phyloP scores from a whole-genome alignment of 2,888 invertebrate species.

The Zaprionus bogoriensis region DNA sequence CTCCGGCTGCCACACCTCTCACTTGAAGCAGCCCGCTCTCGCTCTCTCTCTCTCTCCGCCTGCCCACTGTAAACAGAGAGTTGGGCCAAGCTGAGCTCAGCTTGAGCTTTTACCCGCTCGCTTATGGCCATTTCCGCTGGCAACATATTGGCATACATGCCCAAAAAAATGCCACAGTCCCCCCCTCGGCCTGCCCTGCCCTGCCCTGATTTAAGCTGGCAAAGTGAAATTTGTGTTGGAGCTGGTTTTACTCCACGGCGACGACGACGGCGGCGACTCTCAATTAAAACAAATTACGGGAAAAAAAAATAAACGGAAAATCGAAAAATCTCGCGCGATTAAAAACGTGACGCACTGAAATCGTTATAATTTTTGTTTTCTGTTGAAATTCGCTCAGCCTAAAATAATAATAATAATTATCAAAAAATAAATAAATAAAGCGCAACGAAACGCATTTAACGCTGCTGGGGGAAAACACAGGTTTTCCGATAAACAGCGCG shows the following conservation, averaged over 20 bases:
- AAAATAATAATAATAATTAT: slow-evolving; percentile 10
- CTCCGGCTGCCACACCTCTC: slow-evolving; percentile 62
- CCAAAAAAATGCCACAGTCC: slow-evolving; percentile 47
- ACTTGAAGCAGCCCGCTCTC: not conserved
- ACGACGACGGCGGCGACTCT: slow-evolving; percentile 4
- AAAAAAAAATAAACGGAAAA: not conserved
- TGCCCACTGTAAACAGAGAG: slow-evolving; percentile 21
- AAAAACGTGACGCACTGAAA: slow-evolving; percentile 33
- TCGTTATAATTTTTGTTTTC: slow-evolving; percentile 32
- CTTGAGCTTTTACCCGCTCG: slow-evolving; percentile 54
- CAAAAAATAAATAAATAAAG: slow-evolving; percentile 9
- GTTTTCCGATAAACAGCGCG: not conserved
- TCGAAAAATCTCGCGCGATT: slow-evolving; percentile 19
- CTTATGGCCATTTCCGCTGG: slow-evolving; percentile 68
- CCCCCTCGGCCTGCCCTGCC: slow-evolving; percentile 7
- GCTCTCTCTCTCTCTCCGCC: slow-evolving; percentile 1
- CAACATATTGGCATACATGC: slow-evolving; percentile 71
- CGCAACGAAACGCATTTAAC: not conserved
- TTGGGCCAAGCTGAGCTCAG: slow-evolving; percentile 3
- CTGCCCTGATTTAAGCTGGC: slow-evolving; percentile 42
- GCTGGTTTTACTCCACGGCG: slow-evolving; percentile 32
- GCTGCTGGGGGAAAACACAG: not conserved
- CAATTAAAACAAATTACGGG: slow-evolving; percentile 21
- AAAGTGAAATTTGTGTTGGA: slow-evolving; percentile 66
- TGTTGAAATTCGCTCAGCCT: slow-evolving; percentile 55